Base-by-base conservation (phyloP, 2,888 invertebrate species). In the Cancer borealis region DNA sequence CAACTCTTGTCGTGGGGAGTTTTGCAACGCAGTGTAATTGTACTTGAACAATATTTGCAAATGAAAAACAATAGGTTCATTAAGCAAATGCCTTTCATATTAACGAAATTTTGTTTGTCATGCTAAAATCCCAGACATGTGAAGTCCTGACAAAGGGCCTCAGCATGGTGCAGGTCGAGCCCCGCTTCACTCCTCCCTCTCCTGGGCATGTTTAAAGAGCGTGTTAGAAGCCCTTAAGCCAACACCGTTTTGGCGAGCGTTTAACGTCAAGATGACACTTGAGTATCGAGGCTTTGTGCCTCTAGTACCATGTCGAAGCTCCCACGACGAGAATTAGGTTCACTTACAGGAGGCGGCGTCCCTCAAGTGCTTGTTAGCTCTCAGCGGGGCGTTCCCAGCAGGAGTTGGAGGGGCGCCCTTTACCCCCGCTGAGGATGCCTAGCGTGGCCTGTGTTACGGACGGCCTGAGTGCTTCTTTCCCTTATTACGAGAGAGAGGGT, bases 221-320 rank as follows among this genome's bases (percentile, higher is more conserved):
- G 47, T 87, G 84, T 49, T 84, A 87, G 92, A 88, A 60, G 39
- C 92, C 66, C 92, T 92, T 60, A 30, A 92, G 60, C 92, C 49
- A 92, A 54, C 92, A 88, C 92, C 92, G 88, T 92, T 88, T 84
- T 88, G 88, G 88, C 92, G 84, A 92, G 92, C 66, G 92, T 92
- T 88, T 54, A 92, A 88, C 92, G 45, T 92, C 47, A 92, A 92
- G 92, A 88, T 92, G 92, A 92, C 92, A 88, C 88, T 88, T 26
- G 26, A 88, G 54, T 46, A 39, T n/a, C 46, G 30, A 39, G 66
- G 46, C 88, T 88, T 66, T 92, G 88, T 92, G 92, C 92, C 92
- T 92, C 66, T 88, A 88, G 92, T 39, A 88, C 88, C 88, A n/a
- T 66, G 60, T 92, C 88, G 88, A 92, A 66, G 45, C 88, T 88